Evolutionary conservation across 2,888 invertebrate species (phyloP).

Genomic region (Ormyrus pomaceus): DNA sequence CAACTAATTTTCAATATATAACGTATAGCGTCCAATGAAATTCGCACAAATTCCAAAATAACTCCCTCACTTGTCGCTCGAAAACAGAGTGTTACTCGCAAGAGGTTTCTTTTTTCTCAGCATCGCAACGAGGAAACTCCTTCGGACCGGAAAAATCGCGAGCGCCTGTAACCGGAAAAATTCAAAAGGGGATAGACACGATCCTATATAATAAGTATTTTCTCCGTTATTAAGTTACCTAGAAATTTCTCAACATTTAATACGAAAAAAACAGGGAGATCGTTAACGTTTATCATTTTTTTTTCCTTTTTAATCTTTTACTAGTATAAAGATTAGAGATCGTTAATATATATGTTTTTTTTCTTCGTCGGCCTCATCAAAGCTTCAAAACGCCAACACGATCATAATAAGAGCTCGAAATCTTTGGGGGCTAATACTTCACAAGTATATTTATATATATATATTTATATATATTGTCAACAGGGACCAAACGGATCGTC

Average conservation of each 20-base stretch:
- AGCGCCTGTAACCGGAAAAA: conserved; percentile 13
- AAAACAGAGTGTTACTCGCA: not conserved
- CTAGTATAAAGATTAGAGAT: conserved; percentile 46
- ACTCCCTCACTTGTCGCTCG: too few species aligned
- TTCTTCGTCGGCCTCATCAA: conserved; percentile 16
- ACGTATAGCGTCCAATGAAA: conserved; percentile 6
- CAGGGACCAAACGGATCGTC: conserved; percentile 33
- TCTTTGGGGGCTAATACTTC: conserved; percentile 36
- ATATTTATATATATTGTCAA: conserved; percentile 45
- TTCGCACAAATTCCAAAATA: not conserved
- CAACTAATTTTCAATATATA: conserved; percentile 39
- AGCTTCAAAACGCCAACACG: conserved; percentile 19
- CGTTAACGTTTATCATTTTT: conserved; percentile 31
- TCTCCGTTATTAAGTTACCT: conserved; percentile 25
- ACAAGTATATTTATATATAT: conserved; percentile 16
- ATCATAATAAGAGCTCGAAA: conserved; percentile 40
- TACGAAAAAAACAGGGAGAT: conserved; percentile 44
- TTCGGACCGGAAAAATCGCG: conserved; percentile 10
- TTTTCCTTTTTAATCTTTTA: conserved; percentile 6
- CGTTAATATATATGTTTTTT: conserved; percentile 22
- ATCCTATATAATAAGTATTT: conserved; percentile 10
- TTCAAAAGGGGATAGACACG: conserved; percentile 21
- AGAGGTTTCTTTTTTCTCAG: conserved; percentile 2
- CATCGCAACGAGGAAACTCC: conserved; percentile 17
- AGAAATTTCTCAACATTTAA: conserved; percentile 47